Percentiles rank a stretch among this genome's conserved stretches.
Evolutionary conservation across 2,113 vertebrate species (phyloP).

Genomic region (Nyctereutes procyonoides): DNA sequence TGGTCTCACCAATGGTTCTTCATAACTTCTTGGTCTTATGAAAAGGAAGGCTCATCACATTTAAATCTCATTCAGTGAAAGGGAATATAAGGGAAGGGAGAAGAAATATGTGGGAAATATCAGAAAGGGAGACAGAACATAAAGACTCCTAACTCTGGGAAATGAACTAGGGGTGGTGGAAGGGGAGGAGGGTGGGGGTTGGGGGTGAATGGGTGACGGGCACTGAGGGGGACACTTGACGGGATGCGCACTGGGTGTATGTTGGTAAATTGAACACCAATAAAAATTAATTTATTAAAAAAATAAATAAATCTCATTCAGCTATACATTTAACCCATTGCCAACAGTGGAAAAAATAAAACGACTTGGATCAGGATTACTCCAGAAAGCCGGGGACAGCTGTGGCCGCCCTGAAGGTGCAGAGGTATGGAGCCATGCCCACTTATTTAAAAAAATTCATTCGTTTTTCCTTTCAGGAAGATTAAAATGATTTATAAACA

Average conservation of each 20-base stretch:
- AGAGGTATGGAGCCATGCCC: neutral
- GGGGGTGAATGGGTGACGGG: too few species aligned
- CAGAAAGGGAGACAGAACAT: too few species aligned
- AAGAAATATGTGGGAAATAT: too few species aligned
- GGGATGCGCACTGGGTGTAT: too few species aligned
- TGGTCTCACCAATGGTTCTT: neutral
- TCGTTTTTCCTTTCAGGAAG: constrained; percentile 23
- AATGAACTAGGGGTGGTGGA: too few species aligned
- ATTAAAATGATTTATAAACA: constrained; percentile 43
- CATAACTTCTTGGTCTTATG: constrained; percentile 14
- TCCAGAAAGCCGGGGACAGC: neutral
- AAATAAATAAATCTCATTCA: neutral
- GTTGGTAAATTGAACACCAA: too few species aligned
- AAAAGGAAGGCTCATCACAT: constrained; percentile 39
- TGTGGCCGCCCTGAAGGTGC: neutral
- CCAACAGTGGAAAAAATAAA: neutral
- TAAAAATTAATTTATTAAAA: too few species aligned
- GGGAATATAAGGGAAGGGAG: too few species aligned
- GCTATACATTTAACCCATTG: neutral
- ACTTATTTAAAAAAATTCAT: neutral
- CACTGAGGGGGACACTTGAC: too few species aligned
- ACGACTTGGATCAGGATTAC: neutral
- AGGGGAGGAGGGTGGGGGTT: too few species aligned
- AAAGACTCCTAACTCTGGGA: too few species aligned
- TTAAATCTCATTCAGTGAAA: neutral